Conservation (phyloP, 1,140 invertebrate genomes). For the Drosophila tani region DNA sequence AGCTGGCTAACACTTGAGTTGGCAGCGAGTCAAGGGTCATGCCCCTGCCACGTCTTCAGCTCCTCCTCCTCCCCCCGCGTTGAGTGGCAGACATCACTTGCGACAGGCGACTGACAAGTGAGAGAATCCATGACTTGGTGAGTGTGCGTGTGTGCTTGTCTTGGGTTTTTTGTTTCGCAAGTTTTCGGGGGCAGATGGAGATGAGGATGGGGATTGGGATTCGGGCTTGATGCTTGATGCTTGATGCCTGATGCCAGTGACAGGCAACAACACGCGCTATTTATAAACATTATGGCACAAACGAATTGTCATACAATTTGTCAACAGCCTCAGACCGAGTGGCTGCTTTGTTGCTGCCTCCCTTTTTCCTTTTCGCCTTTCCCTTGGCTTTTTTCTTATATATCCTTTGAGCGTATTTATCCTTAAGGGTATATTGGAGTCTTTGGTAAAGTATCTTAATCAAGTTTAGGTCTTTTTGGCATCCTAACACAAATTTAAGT, state of each 20-base stretch:
- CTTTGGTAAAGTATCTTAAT: no score
- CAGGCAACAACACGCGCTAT: slow-evolving; percentile 79
- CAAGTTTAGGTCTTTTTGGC: no score
- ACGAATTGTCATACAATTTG: slow-evolving; percentile 84
- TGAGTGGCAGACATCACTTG: slow-evolving; percentile 79
- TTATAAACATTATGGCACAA: slow-evolving; percentile 84
- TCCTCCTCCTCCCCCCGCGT: slow-evolving; percentile 9
- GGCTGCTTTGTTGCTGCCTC: slow-evolving; percentile 46
- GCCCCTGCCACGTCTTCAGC: slow-evolving; percentile 1
- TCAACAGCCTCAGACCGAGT: slow-evolving; percentile 72
- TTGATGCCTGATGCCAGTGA: slow-evolving; percentile 60
- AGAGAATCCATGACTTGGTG: slow-evolving; percentile 46
- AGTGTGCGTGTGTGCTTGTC: slow-evolving; percentile 18
- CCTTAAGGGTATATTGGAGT: slow-evolving; percentile 2
- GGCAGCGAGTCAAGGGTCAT: slow-evolving; percentile 63
- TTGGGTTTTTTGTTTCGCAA: slow-evolving; percentile 56
- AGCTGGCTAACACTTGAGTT: slow-evolving; percentile 54
- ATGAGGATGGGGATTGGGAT: slow-evolving; percentile 7
- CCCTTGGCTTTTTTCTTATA: slow-evolving; percentile 34
- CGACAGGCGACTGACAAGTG: slow-evolving; percentile 73
- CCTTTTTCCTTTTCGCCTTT: slow-evolving; percentile 21
- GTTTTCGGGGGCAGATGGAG: slow-evolving; percentile 33
- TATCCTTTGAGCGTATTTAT: not conserved
- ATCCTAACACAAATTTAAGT: no score
- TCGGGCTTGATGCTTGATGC: slow-evolving; percentile 44